Base-by-base conservation (phyloP, 2,797 vertebrate genomes). In the Lepilemur ruficaudatus region DNA sequence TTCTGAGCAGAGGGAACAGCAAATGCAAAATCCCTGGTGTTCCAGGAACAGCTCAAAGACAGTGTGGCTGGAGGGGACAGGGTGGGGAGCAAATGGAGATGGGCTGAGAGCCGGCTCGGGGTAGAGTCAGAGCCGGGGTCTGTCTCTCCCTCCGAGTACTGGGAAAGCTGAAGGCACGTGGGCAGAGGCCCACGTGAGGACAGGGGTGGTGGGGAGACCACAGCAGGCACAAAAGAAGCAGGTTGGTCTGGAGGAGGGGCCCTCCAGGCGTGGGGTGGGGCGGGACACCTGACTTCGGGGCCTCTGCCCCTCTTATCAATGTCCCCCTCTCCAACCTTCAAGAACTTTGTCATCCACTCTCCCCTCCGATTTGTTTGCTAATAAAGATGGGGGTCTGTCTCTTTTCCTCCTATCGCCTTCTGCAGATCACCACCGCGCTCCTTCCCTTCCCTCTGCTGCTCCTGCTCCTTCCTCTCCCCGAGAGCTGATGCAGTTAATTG, bases 401-500 rank as follows among this genome's bases (percentile, higher is more conserved):
- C 46, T 0, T 0, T 17, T 50, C 23, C 55, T n/a, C 70, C 1
- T 65, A 18, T 11, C 12, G 30, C 92, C 90, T 82, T 59, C 85
- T 50, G 35, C 9, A 17, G 3, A 30, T 65, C 80, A 2, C 3
- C 35, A 10, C 93, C 46, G 59, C 57, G 61, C 95, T 95, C 96
- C 89, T 65, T 94, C 72, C 92, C 41, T 84, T 73, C 89, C 73
- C 96, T 82, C 88, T 65, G 93, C 81, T 78, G 80, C 52, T 92
- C 95, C 82, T 46, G 2, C 97, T 97, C 72, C 97, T 97, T 57
- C 76, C 93, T 35, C 97, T 97, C 93, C 35, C 57, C 17, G 84
- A 98, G 98, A 98, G 98, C 98, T 98, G 98, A 98, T 98, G 98
- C 98, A 98, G 98, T 98, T 99, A 99, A 99, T 99, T 99, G 99